Evolutionary conservation across 92 coral and sea anemone species (phyloP).

Genomic region (Paramuricea clavata): DNA sequence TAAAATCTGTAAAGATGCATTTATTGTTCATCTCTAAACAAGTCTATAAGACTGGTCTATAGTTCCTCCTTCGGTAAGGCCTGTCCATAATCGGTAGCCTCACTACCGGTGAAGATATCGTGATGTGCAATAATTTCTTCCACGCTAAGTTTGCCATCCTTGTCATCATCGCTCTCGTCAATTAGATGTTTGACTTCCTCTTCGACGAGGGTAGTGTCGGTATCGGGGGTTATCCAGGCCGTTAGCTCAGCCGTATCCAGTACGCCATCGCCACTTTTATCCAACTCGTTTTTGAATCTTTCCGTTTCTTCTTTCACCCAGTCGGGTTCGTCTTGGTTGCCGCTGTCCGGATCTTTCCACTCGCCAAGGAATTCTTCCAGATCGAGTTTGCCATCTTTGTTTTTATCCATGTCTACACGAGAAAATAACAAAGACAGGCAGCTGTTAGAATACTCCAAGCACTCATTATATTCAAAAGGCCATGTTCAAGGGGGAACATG

Average conservation of each 20-base stretch:
- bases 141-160: constrained; percentile 88
- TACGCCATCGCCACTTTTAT: constrained; percentile 92
- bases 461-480: no score
- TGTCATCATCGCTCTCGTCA: constrained; percentile 81
- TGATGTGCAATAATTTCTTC: constrained; percentile 87
- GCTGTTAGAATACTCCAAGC: background rate
- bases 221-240: constrained; percentile 95
- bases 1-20: background rate
- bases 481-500: no score
- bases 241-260: constrained; percentile 86
- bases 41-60: background rate
- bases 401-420: constrained; percentile 82
- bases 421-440: background rate
- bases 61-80: constrained; percentile 76
- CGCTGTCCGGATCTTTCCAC: constrained; percentile 78
- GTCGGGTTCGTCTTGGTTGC: constrained; percentile 79
- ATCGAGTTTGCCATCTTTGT: constrained; percentile 87
- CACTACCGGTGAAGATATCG: constrained; percentile 96
- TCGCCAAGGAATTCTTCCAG: constrained; percentile 96
- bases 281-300: constrained; percentile 87
- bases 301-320: constrained; percentile 96
- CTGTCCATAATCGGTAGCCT: constrained; percentile 98
- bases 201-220: constrained; percentile 84
- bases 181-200: constrained; percentile 91
- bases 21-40: background rate